Evolutionary conservation across 2,888 invertebrate species (phyloP).

Genomic region (Acronicta psi): DNA sequence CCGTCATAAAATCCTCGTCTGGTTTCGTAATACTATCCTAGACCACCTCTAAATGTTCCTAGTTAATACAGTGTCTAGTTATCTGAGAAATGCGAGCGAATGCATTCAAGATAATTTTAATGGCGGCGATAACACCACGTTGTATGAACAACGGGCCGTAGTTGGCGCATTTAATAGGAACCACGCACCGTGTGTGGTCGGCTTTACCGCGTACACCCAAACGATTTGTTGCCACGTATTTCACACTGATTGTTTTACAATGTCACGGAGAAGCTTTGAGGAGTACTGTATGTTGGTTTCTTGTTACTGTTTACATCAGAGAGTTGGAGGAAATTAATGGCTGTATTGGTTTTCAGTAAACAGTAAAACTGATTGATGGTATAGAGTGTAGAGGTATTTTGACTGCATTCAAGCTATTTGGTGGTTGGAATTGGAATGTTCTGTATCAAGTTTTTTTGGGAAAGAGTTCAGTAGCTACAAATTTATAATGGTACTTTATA

Average conservation of each 20-base stretch:
- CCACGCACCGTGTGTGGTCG: constrained; percentile 51
- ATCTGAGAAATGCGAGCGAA: constrained; percentile 55
- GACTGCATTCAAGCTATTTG: constrained; percentile 3
- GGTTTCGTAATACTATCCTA: constrained; percentile 46
- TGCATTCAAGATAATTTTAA: constrained; percentile 58
- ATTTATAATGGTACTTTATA: not conserved
- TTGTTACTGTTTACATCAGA: constrained; percentile 26
- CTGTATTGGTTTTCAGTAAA: constrained; percentile 29
- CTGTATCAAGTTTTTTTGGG: not conserved
- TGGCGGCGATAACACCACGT: constrained; percentile 52
- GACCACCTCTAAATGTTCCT: constrained; percentile 33
- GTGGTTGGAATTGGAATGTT: constrained; percentile 1
- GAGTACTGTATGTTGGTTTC: constrained; percentile 22
- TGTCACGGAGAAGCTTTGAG: constrained; percentile 30
- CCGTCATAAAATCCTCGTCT: constrained; percentile 22
- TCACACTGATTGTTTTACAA: constrained; percentile 45
- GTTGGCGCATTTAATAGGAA: constrained; percentile 50
- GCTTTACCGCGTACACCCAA: constrained; percentile 21
- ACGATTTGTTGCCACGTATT: constrained; percentile 37
- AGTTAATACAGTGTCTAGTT: constrained; percentile 44
- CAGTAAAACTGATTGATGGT: constrained; percentile 24
- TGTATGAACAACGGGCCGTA: constrained; percentile 38
- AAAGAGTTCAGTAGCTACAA: not conserved
- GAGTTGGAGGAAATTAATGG: constrained; percentile 37
- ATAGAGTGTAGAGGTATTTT: constrained; percentile 24